A percentile compares a stretch with the other conserved stretches of the same genome.
These are phyloP conservation scores for Colostygia pectinataria DNA, from an alignment of 2,888 invertebrate species.

Conservation along the genomic window DNA sequence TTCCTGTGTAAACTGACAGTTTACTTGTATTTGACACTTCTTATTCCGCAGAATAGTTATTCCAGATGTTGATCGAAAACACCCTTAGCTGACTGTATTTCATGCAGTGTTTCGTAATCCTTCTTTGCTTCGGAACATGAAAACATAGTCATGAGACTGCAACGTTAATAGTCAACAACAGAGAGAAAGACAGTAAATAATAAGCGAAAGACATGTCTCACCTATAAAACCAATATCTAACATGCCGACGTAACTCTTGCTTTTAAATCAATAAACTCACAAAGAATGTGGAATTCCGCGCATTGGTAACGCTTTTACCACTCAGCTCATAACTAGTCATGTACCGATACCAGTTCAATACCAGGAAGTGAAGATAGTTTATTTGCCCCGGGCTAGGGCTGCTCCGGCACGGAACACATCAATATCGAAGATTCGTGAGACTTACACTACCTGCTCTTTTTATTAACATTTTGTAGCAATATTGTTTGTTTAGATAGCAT, in stretches of 20 bases:
- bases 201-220: too few species aligned
- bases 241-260: slow-evolving; percentile 23
- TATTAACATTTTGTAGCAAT: background rate
- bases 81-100: too few species aligned
- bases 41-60: too few species aligned
- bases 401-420: slow-evolving; percentile 8
- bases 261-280: slow-evolving; percentile 18
- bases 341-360: slow-evolving; percentile 35
- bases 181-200: too few species aligned
- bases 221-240: too few species aligned
- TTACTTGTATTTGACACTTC: too few species aligned
- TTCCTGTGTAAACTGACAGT: too few species aligned
- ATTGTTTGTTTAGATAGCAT: background rate
- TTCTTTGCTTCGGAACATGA: too few species aligned
- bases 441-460: slow-evolving; percentile 10
- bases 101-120: too few species aligned
- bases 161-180: too few species aligned
- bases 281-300: slow-evolving; percentile 17
- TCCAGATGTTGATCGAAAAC: too few species aligned
- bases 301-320: slow-evolving; percentile 27
- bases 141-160: too few species aligned
- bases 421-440: slow-evolving; percentile 16
- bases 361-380: slow-evolving; percentile 32
- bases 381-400: slow-evolving; percentile 28
- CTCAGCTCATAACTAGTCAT: slow-evolving; percentile 17